Conservation (phyloP, 2,113 vertebrate genomes). For the Pachypanchax playfairii region DNA sequence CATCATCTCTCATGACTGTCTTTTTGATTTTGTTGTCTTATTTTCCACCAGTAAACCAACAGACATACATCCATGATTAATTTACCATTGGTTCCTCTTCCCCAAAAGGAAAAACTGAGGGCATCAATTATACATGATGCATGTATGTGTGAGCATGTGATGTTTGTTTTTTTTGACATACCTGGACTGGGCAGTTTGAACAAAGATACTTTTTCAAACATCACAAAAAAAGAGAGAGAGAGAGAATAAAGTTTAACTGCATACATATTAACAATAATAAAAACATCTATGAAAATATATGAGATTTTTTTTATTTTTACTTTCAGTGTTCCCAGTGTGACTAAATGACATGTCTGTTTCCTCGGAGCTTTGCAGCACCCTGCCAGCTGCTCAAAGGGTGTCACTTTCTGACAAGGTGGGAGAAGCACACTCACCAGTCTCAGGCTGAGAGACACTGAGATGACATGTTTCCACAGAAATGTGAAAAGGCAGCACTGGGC, state of each 20-base stretch:
- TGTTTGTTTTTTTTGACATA: constrained; percentile 36
- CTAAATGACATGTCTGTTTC: neutral
- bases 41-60: neutral
- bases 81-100: constrained; percentile 43
- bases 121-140: constrained; percentile 48
- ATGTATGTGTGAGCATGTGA: neutral
- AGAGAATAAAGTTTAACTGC: too few relatives aligned
- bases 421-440: neutral
- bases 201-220: neutral
- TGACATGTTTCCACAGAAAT: neutral
- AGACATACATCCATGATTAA: constrained; percentile 53
- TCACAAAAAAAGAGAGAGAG: too few relatives aligned
- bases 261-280: neutral
- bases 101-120: constrained; percentile 40
- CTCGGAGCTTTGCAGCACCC: neutral
- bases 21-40: too few relatives aligned
- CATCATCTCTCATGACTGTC: constrained; percentile 26
- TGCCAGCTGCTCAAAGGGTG: neutral
- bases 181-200: constrained; percentile 22
- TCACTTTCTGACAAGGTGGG: constrained; percentile 2
- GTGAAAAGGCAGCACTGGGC: neutral
- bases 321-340: neutral
- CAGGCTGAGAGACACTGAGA: neutral
- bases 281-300: neutral
- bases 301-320: neutral